Conservation (phyloP, 2,797 vertebrate genomes). For the Microctenopoma stevenorrisi region DNA sequence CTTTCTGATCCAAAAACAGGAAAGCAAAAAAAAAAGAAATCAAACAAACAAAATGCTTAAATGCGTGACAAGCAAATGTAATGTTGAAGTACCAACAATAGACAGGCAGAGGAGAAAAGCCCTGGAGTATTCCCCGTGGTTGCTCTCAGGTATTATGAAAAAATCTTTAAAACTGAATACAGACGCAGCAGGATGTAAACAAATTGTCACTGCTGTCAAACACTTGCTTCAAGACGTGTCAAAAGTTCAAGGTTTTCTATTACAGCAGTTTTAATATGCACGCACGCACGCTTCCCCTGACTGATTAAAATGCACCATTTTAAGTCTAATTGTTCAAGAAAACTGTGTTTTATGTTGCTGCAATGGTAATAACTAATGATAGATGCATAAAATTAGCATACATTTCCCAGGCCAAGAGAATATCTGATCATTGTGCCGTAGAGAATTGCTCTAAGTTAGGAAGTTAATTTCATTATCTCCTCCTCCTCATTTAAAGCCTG, state of each 20-base stretch:
- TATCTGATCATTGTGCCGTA: slow-evolving; percentile 92
- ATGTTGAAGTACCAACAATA: slow-evolving; percentile 52
- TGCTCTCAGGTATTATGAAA: slow-evolving; percentile 65
- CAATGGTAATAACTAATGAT: slow-evolving; percentile 93
- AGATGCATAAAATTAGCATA: slow-evolving; percentile 98
- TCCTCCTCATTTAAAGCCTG: slow-evolving; percentile 89
- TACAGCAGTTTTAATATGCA: slow-evolving; percentile 81
- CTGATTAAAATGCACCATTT: slow-evolving; percentile 93
- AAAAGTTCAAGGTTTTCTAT: slow-evolving; percentile 84
- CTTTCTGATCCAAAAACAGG: slow-evolving; percentile 3
- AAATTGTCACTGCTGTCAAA: slow-evolving; percentile 76
- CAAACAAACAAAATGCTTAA: slow-evolving; percentile 35
- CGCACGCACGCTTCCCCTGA: slow-evolving; percentile 79
- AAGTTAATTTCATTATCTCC: slow-evolving; percentile 97
- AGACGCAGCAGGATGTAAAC: slow-evolving; percentile 74
- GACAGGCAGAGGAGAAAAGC: slow-evolving; percentile 27
- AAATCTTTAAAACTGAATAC: slow-evolving; percentile 58
- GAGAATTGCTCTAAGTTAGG: slow-evolving; percentile 96
- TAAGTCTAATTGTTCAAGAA: slow-evolving; percentile 95
- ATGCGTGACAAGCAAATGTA: slow-evolving; percentile 34
- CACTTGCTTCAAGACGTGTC: slow-evolving; percentile 75
- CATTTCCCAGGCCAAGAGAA: slow-evolving; percentile 92
- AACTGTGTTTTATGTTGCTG: slow-evolving; percentile 90
- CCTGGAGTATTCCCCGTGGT: slow-evolving; percentile 59
- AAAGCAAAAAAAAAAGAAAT: slow-evolving; percentile 9